Conservation (phyloP, 2,888 invertebrate genomes). For the Tridacna crocea region DNA sequence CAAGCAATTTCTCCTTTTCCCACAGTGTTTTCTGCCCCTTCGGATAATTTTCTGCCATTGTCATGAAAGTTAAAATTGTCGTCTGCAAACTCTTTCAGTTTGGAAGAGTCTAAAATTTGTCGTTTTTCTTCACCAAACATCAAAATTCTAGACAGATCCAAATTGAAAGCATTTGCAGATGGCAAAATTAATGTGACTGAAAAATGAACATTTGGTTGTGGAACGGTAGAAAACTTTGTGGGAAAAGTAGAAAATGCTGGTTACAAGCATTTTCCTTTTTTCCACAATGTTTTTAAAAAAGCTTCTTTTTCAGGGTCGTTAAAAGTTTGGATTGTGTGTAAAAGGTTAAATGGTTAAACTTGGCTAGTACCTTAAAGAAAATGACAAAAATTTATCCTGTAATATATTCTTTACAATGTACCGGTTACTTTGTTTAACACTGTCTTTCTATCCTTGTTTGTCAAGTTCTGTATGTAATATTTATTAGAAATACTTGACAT, state of each 20-base stretch:
- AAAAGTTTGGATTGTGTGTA: not conserved
- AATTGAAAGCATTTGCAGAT: no score
- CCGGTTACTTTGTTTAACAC: conserved; percentile 18
- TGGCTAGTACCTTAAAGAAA: no score
- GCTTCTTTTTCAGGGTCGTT: not conserved
- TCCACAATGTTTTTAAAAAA: not conserved
- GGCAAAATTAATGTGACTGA: no score
- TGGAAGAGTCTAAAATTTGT: no score
- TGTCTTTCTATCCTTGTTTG: conserved; percentile 25
- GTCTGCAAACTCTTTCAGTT: no score
- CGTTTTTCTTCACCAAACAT: no score
- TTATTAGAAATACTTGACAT: conserved; percentile 12
- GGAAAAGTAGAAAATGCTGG: not conserved
- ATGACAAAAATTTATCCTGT: no score
- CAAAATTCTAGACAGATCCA: no score
- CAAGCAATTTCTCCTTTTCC: not conserved
- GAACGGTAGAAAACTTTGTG: no score
- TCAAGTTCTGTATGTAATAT: conserved; percentile 21
- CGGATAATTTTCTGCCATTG: no score
- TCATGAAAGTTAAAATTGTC: no score
- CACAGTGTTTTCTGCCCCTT: not conserved
- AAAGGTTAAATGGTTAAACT: not conserved
- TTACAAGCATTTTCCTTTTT: not conserved
- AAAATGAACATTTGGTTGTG: no score
- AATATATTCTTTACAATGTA: conserved; percentile 1